phyloP scores from a whole-genome alignment of 2,888 invertebrate species.

The Cephus pygmeus region DNA sequence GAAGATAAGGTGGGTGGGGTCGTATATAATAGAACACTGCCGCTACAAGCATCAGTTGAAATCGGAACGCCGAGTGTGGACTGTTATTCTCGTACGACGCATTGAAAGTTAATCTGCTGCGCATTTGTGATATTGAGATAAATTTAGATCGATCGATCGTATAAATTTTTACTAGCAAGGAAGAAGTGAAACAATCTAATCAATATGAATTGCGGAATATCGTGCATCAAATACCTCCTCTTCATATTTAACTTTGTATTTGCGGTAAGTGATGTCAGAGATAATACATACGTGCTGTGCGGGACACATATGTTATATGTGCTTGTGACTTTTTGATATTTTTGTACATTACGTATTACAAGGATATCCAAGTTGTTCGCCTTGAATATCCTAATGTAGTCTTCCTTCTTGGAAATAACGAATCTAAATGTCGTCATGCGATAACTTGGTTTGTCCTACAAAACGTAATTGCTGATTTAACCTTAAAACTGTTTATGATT shows the following conservation, averaged over 20 bases:
- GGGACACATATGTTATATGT: neutral
- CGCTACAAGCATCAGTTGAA: neutral
- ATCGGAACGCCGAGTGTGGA: neutral
- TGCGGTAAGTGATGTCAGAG: slow-evolving; percentile 73
- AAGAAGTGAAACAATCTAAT: neutral
- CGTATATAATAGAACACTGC: neutral
- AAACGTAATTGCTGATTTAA: neutral
- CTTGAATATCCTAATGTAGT: neutral
- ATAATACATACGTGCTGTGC: neutral
- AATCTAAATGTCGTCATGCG: neutral
- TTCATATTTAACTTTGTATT: slow-evolving; percentile 83
- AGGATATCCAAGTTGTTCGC: neutral
- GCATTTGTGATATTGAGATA: neutral
- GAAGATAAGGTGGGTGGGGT: slow-evolving; percentile 2
- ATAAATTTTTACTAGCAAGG: neutral
- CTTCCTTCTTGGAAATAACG: neutral
- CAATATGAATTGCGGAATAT: slow-evolving; percentile 71
- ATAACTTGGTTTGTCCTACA: neutral
- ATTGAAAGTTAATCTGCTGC: neutral
- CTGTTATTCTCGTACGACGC: neutral
- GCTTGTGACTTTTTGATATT: neutral
- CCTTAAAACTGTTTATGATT: neutral
- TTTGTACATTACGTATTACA: neutral
- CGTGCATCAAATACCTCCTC: slow-evolving; percentile 83
- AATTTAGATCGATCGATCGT: neutral